Conservation (phyloP, 2,113 vertebrate species). For the Elachura formosa region DNA sequence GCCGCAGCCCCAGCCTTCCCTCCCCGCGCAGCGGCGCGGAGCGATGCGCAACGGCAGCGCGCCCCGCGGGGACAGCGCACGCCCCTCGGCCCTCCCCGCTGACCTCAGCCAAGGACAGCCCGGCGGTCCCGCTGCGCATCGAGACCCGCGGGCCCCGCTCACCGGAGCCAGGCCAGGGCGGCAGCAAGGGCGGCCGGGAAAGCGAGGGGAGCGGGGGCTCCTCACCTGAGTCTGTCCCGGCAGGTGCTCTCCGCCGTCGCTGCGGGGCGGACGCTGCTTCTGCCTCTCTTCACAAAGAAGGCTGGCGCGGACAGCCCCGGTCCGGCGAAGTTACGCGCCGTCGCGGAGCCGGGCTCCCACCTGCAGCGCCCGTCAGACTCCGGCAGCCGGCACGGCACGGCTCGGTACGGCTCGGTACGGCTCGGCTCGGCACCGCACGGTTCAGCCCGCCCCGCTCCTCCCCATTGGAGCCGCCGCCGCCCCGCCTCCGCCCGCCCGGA, state of each 20-base stretch:
- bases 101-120: slow-evolving; percentile 75
- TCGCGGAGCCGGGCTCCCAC: slow-evolving; percentile 51
- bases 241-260: not conserved
- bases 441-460: not conserved
- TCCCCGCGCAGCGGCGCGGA: not conserved
- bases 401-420: not conserved
- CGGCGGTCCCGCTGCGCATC: not conserved
- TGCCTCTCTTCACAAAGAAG: not conserved
- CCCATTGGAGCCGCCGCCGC: not conserved
- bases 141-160: not conserved
- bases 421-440: not conserved
- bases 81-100: slow-evolving; percentile 1
- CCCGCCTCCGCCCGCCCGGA: not conserved
- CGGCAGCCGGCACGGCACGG: not conserved
- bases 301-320: not conserved
- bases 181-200: no score
- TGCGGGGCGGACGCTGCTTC: not conserved
- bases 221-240: slow-evolving; percentile 61
- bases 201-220: not conserved
- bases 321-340: not conserved
- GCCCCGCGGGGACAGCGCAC: not conserved
- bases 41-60: not conserved
- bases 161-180: not conserved
- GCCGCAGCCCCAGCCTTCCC: not conserved
- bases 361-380: slow-evolving; percentile 59